These are phyloP conservation scores for Pluvialis apricaria DNA, from an alignment of 2,113 vertebrate genomes.

Conservation along the genomic window DNA sequence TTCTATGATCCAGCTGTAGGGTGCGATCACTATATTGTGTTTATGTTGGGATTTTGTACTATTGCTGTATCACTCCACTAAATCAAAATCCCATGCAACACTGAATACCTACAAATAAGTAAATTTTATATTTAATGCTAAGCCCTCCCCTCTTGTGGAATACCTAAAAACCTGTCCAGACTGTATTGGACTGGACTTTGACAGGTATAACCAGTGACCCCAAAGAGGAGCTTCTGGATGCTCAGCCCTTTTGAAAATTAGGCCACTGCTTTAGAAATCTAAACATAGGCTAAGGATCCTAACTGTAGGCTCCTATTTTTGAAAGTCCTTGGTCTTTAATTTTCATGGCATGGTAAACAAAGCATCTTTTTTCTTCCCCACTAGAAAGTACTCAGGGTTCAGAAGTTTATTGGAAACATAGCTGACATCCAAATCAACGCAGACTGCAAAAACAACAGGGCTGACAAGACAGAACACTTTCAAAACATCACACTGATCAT, in stretches of 20 bases:
- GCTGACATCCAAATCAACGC: conserved; percentile 64
- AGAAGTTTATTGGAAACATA: conserved; percentile 63
- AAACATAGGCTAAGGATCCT: neutral
- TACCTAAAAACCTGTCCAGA: neutral
- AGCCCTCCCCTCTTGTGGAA: neutral
- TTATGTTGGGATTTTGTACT: neutral
- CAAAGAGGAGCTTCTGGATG: neutral
- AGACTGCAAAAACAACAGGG: conserved; percentile 60
- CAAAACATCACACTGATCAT: conserved; percentile 64
- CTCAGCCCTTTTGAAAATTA: neutral
- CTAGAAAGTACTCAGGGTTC: conserved; percentile 47
- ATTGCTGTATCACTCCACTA: neutral
- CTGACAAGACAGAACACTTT: conserved; percentile 63
- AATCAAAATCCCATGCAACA: neutral
- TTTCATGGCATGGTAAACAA: conserved; percentile 43
- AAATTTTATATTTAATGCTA: neutral
- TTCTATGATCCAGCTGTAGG: neutral
- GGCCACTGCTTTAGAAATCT: neutral
- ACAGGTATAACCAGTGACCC: neutral
- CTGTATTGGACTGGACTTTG: neutral
- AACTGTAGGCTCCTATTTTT: conserved; percentile 13
- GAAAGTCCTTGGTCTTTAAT: conserved; percentile 34
- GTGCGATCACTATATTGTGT: neutral
- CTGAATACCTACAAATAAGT: neutral
- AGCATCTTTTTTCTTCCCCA: conserved; percentile 28